phyloP scores from a whole-genome alignment of 2,888 invertebrate genomes.

The Esperia sulphurella region DNA sequence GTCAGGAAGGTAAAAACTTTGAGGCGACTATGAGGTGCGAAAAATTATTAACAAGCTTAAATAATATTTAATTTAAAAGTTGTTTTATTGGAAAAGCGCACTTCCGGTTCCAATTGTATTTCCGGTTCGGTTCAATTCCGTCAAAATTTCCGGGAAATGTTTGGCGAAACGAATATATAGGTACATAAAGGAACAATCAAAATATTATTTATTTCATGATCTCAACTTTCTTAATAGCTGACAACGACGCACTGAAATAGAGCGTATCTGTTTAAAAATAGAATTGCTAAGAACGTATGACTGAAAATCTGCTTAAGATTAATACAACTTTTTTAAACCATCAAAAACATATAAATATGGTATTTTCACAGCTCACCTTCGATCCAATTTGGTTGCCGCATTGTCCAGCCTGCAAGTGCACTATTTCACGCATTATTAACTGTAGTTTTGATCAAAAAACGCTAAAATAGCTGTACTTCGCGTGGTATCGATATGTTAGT shows the following conservation, averaged over 20 bases:
- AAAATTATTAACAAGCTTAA: no score
- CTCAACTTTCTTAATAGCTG: background rate
- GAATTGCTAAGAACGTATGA: constrained; percentile 2
- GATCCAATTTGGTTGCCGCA: constrained; percentile 96
- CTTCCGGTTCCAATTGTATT: no score
- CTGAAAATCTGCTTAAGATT: constrained; percentile 6
- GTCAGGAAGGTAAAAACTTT: no score
- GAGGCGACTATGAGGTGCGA: no score
- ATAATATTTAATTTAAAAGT: no score
- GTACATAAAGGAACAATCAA: no score
- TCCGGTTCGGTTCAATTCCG: no score
- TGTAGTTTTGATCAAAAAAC: constrained; percentile 21
- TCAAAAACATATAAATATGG: constrained; percentile 10
- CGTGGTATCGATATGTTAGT: constrained; percentile 16
- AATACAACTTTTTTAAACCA: background rate
- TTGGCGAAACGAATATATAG: no score
- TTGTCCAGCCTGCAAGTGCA: constrained; percentile 93
- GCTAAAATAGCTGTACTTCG: constrained; percentile 15
- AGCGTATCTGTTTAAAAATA: constrained; percentile 11
- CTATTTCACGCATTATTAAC: constrained; percentile 91
- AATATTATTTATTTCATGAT: no score
- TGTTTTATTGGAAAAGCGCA: no score
- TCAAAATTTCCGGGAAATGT: no score
- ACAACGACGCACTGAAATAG: background rate
- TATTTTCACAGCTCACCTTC: constrained; percentile 80